Percentiles rank a stretch among this genome's conserved stretches.
Conservation (phyloP, 2,888 invertebrate species). For the Crossocerus cetratus region DNA sequence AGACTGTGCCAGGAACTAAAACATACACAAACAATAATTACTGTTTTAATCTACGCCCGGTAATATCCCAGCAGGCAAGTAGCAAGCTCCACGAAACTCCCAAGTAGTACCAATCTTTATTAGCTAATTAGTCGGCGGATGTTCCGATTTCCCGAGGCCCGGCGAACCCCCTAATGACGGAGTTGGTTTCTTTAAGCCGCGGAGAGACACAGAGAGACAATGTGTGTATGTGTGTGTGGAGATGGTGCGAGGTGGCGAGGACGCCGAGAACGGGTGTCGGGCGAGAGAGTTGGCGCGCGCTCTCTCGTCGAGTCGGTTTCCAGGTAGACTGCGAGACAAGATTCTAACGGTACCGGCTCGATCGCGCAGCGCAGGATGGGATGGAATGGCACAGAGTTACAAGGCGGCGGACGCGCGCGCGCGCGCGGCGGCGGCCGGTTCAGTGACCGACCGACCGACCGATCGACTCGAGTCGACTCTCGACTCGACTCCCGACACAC, state of each 20-base stretch:
- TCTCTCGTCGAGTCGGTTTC: constrained; percentile 50
- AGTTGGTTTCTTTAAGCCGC: no score
- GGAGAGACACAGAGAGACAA: no score
- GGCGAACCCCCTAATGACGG: no score
- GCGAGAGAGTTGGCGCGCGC: constrained; percentile 19
- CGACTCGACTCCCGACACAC: neutral
- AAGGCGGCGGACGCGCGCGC: constrained; percentile 49
- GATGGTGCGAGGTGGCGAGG: neutral
- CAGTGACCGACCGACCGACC: constrained; percentile 73
- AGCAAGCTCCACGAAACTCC: no score
- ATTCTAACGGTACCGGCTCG: constrained; percentile 70
- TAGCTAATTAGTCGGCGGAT: no score
- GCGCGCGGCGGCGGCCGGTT: constrained; percentile 68
- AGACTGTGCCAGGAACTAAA: no score
- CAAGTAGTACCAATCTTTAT: no score
- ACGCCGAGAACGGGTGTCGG: constrained; percentile 23
- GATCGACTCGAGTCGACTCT: constrained; percentile 47
- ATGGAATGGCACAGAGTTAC: constrained; percentile 64
- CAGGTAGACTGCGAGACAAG: constrained; percentile 66
- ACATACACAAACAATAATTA: no score
- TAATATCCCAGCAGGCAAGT: no score
- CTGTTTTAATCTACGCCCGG: no score
- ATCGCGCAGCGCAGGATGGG: constrained; percentile 60
- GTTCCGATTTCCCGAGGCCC: no score
- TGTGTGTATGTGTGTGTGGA: no score